Evolutionary conservation across 2,888 invertebrate species (phyloP).

Genomic region (Eupithecia exiguata): DNA sequence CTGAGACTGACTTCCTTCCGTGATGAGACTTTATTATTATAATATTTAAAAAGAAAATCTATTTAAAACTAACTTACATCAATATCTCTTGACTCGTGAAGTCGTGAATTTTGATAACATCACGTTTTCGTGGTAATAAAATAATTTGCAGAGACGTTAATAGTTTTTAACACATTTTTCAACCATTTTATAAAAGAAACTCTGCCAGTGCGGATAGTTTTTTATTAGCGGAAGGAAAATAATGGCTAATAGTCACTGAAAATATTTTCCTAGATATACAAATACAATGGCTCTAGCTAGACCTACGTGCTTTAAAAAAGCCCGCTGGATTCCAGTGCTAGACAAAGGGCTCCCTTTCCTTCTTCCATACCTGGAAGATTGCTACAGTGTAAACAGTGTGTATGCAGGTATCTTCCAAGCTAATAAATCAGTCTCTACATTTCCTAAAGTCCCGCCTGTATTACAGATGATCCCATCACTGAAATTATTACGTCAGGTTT

Average conservation of each 20-base stretch:
- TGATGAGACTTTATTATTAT: neutral
- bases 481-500: constrained; percentile 37
- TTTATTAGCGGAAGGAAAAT: constrained; percentile 5
- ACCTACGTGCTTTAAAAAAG: neutral
- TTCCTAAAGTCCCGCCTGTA: constrained; percentile 15
- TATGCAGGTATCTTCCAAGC: neutral
- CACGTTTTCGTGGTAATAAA: constrained; percentile 18
- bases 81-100: constrained; percentile 5
- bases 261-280: neutral
- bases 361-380: neutral
- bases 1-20: neutral
- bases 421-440: neutral
- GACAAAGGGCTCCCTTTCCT: neutral
- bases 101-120: constrained; percentile 15
- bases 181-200: neutral
- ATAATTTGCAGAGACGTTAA: constrained; percentile 24
- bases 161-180: constrained; percentile 2
- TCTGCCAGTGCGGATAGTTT: constrained; percentile 1
- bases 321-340: neutral
- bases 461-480: constrained; percentile 21
- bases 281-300: neutral
- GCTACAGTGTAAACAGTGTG: neutral
- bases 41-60: neutral
- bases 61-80: neutral
- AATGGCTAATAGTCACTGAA: neutral